These are phyloP conservation scores for Pelusios castaneus DNA, from an alignment of 2,113 vertebrate species.

Conservation along the genomic window DNA sequence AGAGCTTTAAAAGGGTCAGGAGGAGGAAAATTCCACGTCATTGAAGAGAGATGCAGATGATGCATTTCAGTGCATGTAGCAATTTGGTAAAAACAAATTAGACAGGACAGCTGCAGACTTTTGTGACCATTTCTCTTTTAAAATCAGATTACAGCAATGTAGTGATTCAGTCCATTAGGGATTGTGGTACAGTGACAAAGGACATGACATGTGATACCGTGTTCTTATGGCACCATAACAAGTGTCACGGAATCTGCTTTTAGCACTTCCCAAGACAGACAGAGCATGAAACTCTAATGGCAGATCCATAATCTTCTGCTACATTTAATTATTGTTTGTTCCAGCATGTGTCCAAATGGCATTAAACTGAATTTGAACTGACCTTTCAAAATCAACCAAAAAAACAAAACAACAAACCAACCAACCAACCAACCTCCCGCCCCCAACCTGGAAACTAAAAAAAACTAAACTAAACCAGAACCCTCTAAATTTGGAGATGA, in stretches of 20 bases:
- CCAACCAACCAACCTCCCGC: too few species aligned
- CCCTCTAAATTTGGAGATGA: not conserved
- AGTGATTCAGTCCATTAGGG: not conserved
- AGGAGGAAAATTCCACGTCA: not conserved
- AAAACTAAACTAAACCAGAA: not conserved
- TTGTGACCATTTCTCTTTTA: not conserved
- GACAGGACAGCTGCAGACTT: not conserved
- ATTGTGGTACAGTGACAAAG: not conserved
- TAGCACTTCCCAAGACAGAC: not conserved
- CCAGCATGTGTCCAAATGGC: not conserved
- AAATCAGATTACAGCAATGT: slow-evolving; percentile 9
- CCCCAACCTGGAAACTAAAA: rapidly evolving
- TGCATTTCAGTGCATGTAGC: not conserved
- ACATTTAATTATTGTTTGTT: not conserved
- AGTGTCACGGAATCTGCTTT: rapidly evolving
- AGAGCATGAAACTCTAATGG: not conserved
- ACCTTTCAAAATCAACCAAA: not conserved
- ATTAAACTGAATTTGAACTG: not conserved
- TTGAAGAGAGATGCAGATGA: not conserved
- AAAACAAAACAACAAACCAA: not conserved
- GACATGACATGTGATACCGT: not conserved
- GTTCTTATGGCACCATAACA: not conserved
- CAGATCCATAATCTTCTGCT: not conserved
- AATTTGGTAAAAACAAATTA: not conserved
- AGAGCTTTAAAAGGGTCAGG: not conserved